A percentile compares a stretch with the other conserved stretches of the same genome.
phyloP scores from a whole-genome alignment of 1,140 invertebrate species.

The Wasmannia auropunctata region DNA sequence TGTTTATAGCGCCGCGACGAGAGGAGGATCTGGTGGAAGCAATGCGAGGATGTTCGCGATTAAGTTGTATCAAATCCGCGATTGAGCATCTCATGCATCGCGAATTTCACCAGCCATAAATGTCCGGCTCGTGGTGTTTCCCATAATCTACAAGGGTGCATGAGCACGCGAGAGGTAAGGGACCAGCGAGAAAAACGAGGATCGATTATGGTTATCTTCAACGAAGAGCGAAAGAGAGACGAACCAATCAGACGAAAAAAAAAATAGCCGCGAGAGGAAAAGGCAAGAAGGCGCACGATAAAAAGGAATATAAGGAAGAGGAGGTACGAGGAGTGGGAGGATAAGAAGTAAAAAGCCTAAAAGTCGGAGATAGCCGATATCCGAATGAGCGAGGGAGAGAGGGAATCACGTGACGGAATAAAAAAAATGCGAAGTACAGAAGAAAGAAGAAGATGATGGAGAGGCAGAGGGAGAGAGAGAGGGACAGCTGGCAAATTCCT shows the following conservation, averaged over 20 bases:
- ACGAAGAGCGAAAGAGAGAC: slow-evolving; percentile 44
- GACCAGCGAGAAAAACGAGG: background rate
- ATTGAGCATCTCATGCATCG: slow-evolving; percentile 76
- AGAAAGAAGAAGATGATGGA: slow-evolving; percentile 9
- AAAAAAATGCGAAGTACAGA: slow-evolving; percentile 19
- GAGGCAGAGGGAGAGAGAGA: background rate
- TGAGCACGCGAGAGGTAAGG: background rate
- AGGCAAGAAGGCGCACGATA: slow-evolving; percentile 16
- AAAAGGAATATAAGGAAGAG: slow-evolving; percentile 32
- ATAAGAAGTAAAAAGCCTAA: slow-evolving; percentile 16
- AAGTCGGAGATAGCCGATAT: background rate
- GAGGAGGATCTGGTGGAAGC: slow-evolving; percentile 34
- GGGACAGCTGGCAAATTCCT: slow-evolving; percentile 75
- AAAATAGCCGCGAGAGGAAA: slow-evolving; percentile 8
- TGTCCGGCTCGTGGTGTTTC: slow-evolving; percentile 74
- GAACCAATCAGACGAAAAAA: background rate
- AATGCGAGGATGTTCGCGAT: slow-evolving; percentile 75
- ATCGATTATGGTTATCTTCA: slow-evolving; percentile 10
- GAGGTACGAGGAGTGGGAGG: slow-evolving; percentile 26
- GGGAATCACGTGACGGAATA: slow-evolving; percentile 36
- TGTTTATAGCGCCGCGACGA: slow-evolving; percentile 60
- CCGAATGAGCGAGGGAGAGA: background rate
- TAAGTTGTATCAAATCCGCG: slow-evolving; percentile 82
- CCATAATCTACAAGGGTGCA: slow-evolving; percentile 77
- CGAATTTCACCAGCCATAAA: slow-evolving; percentile 77